A percentile compares a stretch with the other conserved stretches of the same genome.
Evolutionary conservation across 2,888 invertebrate species (phyloP).

Genomic region (Rhamphomyia laevipes): DNA sequence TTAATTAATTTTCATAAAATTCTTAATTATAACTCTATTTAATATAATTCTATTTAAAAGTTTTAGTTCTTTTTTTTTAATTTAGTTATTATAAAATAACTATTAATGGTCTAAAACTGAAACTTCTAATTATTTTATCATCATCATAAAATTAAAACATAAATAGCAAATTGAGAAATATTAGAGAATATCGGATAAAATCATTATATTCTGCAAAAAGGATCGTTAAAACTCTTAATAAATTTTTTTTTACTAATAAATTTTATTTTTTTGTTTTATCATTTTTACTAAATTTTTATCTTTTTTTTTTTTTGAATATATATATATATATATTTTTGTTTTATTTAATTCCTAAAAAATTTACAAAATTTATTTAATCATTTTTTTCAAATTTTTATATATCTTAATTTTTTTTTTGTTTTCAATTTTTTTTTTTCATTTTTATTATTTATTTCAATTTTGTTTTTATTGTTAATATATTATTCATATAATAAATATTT

Average conservation of each 20-base stretch:
- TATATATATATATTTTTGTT: neutral
- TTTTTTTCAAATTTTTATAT: constrained; percentile 12
- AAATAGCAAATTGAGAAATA: too few relatives aligned
- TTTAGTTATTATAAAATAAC: too few relatives aligned
- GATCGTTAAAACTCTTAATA: too few relatives aligned
- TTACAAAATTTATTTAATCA: constrained; percentile 29
- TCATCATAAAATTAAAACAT: too few relatives aligned
- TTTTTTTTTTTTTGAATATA: neutral
- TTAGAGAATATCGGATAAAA: too few relatives aligned
- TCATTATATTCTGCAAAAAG: too few relatives aligned
- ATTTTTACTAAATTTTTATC: constrained; percentile 1
- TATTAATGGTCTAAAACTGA: too few relatives aligned
- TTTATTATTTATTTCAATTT: constrained; percentile 5
- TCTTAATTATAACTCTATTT: too few relatives aligned
- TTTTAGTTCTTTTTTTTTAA: too few relatives aligned
- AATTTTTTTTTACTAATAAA: constrained; percentile 6
- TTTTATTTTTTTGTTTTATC: neutral
- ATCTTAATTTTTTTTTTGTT: neutral
- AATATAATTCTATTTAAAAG: too few relatives aligned
- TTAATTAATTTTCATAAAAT: too few relatives aligned
- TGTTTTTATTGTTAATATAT: constrained; percentile 8
- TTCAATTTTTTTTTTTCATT: neutral
- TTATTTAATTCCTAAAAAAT: constrained; percentile 25
- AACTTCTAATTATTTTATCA: too few relatives aligned
- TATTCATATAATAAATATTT: constrained; percentile 26